These are phyloP conservation scores for Musca vetustissima DNA, from an alignment of 1,140 invertebrate genomes.

Conservation along the genomic window DNA sequence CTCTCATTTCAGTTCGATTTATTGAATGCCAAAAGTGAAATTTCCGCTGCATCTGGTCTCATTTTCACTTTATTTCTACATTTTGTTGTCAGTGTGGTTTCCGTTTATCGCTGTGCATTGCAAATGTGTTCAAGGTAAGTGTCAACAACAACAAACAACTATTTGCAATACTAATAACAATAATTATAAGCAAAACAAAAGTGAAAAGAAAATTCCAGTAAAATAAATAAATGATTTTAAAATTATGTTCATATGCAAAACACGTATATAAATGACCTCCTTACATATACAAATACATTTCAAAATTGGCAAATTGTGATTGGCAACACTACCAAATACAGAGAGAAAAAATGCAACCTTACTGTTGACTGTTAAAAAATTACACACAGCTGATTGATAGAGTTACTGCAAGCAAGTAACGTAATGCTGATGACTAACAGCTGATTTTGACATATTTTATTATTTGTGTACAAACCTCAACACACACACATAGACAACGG, in stretches of 20 bases:
- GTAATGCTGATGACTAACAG: too few relatives aligned
- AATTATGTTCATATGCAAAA: not conserved
- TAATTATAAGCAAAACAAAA: not conserved
- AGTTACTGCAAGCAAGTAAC: too few relatives aligned
- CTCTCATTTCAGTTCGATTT: slow-evolving; percentile 38
- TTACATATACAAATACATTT: too few relatives aligned
- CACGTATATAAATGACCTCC: slow-evolving; percentile 3
- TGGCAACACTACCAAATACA: not conserved
- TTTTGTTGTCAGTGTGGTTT: slow-evolving; percentile 52
- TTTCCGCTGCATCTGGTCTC: slow-evolving; percentile 49
- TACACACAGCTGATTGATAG: too few relatives aligned
- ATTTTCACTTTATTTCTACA: slow-evolving; percentile 50
- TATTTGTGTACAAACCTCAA: too few relatives aligned
- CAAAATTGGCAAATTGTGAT: slow-evolving; percentile 14
- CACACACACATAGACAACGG: too few relatives aligned
- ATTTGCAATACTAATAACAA: not conserved
- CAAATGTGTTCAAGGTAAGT: slow-evolving; percentile 53
- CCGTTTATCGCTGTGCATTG: slow-evolving; percentile 50
- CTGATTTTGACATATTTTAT: too few relatives aligned
- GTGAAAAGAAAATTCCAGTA: not conserved
- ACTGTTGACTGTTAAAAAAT: too few relatives aligned
- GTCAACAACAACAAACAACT: not conserved
- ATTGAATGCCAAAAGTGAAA: slow-evolving; percentile 44
- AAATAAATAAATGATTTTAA: not conserved
- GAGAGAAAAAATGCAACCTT: too few relatives aligned